Evolutionary conservation across 2,888 invertebrate species (phyloP).

Genomic region (Nomada lathburiana): DNA sequence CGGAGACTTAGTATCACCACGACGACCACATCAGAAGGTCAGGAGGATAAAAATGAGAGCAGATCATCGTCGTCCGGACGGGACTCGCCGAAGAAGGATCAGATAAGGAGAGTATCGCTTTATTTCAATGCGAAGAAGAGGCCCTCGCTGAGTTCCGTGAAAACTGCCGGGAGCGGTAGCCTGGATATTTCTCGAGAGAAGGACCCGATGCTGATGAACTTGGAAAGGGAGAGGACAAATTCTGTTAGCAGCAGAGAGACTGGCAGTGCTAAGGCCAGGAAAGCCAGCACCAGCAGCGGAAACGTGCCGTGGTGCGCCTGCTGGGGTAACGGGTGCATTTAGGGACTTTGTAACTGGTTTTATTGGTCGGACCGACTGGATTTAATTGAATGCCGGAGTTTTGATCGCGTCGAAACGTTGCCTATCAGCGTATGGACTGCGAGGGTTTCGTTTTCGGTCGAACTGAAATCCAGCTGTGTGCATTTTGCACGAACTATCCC

Average conservation of each 20-base stretch:
- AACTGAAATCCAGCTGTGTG: neutral
- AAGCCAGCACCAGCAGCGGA: constrained; percentile 88
- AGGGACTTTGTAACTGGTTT: constrained; percentile 53
- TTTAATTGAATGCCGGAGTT: constrained; percentile 5
- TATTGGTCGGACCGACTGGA: neutral
- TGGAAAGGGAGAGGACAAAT: constrained; percentile 89
- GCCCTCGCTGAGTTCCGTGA: constrained; percentile 75
- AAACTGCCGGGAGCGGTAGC: constrained; percentile 76
- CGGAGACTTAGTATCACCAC: constrained; percentile 62
- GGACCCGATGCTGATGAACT: constrained; percentile 79
- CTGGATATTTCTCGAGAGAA: constrained; percentile 69
- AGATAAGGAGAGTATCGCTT: constrained; percentile 73
- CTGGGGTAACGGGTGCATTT: constrained; percentile 93
- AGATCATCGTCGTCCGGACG: constrained; percentile 84
- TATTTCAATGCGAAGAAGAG: constrained; percentile 80
- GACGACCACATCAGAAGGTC: constrained; percentile 62
- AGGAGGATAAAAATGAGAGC: constrained; percentile 80
- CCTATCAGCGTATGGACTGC: neutral
- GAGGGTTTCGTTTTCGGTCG: neutral
- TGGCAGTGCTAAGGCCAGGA: constrained; percentile 86
- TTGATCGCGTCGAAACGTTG: neutral
- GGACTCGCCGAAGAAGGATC: constrained; percentile 83
- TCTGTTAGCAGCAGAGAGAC: constrained; percentile 87
- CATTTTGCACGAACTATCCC: no score
- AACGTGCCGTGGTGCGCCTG: constrained; percentile 94